A percentile compares a stretch with the other conserved stretches of the same genome.
phyloP scores from a whole-genome alignment of 2,888 invertebrate species.

The Andrena minutula region DNA sequence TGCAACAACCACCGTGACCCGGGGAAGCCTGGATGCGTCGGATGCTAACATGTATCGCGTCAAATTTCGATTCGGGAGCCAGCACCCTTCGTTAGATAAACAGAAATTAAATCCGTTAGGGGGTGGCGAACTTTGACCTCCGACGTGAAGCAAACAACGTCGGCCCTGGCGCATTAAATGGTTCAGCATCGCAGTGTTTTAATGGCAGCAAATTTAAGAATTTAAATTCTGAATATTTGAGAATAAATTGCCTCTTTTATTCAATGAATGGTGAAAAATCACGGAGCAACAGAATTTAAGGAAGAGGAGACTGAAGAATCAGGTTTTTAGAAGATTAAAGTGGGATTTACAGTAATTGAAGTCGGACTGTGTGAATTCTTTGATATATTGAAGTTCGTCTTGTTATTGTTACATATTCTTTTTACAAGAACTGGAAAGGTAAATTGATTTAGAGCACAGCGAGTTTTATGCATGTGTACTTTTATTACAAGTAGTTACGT shows the following conservation, averaged over 20 bases:
- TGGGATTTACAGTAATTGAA: not conserved
- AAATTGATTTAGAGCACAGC: not conserved
- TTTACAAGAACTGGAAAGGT: not conserved
- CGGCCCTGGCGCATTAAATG: not conserved
- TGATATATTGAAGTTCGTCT: not conserved
- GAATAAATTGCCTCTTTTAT: no score
- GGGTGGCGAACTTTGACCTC: constrained; percentile 34
- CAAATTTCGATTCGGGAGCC: constrained; percentile 53
- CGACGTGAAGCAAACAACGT: not conserved
- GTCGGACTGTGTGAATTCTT: not conserved
- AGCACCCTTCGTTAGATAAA: constrained; percentile 55
- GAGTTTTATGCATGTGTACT: constrained; percentile 64
- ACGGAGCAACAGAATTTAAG: not conserved
- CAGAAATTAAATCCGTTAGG: constrained; percentile 48
- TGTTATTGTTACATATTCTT: not conserved
- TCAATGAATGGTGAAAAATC: no score
- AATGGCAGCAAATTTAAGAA: not conserved
- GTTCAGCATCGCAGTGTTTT: not conserved
- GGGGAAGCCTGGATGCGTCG: constrained; percentile 37
- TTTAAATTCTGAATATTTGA: not conserved
- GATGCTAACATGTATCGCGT: constrained; percentile 42
- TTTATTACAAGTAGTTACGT: constrained; percentile 81
- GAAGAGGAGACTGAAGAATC: not conserved
- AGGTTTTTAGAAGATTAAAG: not conserved
- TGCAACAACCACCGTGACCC: constrained; percentile 73